A percentile compares a stretch with the other conserved stretches of the same genome.
Evolutionary conservation across 2,113 vertebrate species (phyloP).

Genomic region (Silurus meridionalis): DNA sequence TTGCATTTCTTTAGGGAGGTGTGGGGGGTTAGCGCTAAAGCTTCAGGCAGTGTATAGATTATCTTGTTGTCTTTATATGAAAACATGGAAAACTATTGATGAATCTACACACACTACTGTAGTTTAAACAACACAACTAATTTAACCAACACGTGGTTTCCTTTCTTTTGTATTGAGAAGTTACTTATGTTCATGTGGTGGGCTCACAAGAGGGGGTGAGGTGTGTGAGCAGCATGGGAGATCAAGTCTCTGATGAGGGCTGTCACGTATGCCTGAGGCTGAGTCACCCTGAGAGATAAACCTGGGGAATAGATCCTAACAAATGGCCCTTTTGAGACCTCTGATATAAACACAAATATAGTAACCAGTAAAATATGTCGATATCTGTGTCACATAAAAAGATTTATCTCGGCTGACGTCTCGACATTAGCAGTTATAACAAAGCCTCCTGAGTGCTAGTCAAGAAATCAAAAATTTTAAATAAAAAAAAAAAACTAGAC

Average conservation of each 20-base stretch:
- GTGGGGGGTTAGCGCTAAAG: neutral
- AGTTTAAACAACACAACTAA: neutral
- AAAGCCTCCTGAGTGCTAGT: neutral
- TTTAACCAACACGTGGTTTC: neutral
- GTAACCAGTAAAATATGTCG: neutral
- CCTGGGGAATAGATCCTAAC: neutral
- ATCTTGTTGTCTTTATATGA: neutral
- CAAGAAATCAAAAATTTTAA: neutral
- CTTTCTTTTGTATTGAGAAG: neutral
- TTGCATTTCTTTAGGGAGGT: neutral
- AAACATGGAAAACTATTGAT: neutral
- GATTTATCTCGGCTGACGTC: neutral
- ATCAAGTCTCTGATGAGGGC: neutral
- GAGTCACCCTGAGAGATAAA: neutral
- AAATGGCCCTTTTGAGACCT: neutral
- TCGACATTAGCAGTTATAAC: constrained; percentile 71
- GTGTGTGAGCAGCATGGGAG: neutral
- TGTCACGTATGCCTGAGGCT: neutral
- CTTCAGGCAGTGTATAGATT: neutral
- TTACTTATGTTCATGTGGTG: neutral
- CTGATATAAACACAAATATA: neutral
- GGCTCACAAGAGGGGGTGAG: neutral
- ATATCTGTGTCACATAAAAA: neutral
- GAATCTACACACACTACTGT: neutral
- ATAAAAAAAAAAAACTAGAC: neutral